Conservation (phyloP, 2,797 vertebrate species). For the Molossus alvarezi region DNA sequence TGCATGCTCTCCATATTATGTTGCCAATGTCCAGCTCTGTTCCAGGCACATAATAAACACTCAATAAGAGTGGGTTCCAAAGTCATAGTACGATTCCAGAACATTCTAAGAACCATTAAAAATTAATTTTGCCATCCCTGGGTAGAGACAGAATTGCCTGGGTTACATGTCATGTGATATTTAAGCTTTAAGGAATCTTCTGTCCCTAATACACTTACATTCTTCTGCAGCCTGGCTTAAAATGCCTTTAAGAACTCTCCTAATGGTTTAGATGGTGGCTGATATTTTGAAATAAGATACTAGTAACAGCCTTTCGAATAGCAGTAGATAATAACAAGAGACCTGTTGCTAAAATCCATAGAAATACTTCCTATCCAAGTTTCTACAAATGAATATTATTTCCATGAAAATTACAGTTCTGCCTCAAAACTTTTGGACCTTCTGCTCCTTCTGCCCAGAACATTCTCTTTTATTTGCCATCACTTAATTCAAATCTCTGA, state of each 20-base stretch:
- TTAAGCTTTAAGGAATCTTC: not conserved
- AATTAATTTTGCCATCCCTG: slow-evolving; percentile 25
- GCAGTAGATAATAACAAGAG: not conserved
- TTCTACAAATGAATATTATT: not conserved
- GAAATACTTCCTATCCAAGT: not conserved
- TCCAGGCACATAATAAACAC: not conserved
- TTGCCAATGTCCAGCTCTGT: not conserved
- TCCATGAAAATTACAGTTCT: slow-evolving; percentile 35
- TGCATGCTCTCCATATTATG: not conserved
- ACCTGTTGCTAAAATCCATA: not conserved
- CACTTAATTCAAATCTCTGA: not conserved
- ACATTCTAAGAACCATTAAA: not conserved
- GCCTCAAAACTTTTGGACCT: not conserved
- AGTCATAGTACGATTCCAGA: not conserved
- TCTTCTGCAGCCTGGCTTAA: not conserved
- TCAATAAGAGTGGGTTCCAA: not conserved
- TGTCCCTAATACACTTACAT: not conserved
- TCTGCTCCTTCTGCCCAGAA: not conserved
- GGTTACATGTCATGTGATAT: not conserved
- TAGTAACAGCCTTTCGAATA: slow-evolving; percentile 22
- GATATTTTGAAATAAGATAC: slow-evolving; percentile 47
- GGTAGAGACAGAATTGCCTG: not conserved
- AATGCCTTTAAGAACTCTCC: slow-evolving; percentile 19
- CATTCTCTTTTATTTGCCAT: not conserved
- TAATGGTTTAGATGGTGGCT: not conserved